Evolutionary conservation across 1,140 invertebrate species (phyloP).

Genomic region (Matsumurasca onukii): DNA sequence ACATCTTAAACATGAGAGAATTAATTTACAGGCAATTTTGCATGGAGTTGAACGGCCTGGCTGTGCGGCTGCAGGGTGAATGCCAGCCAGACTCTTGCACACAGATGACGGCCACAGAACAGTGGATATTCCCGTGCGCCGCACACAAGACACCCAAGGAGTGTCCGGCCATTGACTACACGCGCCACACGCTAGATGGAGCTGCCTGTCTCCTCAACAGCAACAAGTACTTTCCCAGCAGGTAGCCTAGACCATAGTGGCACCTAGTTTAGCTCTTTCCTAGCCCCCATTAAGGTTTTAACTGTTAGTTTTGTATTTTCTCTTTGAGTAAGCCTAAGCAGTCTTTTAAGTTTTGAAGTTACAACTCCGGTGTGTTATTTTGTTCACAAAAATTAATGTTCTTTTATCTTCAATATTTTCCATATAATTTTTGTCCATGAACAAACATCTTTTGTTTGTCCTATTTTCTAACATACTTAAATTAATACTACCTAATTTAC

Average conservation of each 20-base stretch:
- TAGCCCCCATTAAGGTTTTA: too few species aligned
- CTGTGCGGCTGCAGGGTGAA: slow-evolving; percentile 90
- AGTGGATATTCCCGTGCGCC: slow-evolving; percentile 99
- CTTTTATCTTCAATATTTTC: too few species aligned
- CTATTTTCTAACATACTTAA: too few species aligned
- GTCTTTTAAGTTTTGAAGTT: too few species aligned
- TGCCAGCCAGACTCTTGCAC: slow-evolving; percentile 96
- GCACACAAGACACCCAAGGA: slow-evolving; percentile 99
- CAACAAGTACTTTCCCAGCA: slow-evolving; percentile 99
- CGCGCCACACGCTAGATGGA: slow-evolving; percentile 97
- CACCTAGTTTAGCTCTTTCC: slow-evolving; percentile 1
- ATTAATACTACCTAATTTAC: too few species aligned
- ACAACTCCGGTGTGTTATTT: too few species aligned
- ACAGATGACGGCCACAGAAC: slow-evolving; percentile 99
- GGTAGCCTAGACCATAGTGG: slow-evolving; percentile 57
- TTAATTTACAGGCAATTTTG: slow-evolving; percentile 91
- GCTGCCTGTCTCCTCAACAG: slow-evolving; percentile 98
- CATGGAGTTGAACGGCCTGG: slow-evolving; percentile 97
- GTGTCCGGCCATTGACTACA: slow-evolving; percentile 99
- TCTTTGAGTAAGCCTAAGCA: too few species aligned
- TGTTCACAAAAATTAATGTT: too few species aligned
- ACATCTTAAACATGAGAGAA: too few species aligned
- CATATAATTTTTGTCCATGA: too few species aligned
- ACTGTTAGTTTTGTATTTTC: too few species aligned
- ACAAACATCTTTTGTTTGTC: too few species aligned